A percentile compares a stretch with the other conserved stretches of the same genome.
Evolutionary conservation across 1,140 invertebrate genomes (phyloP).

Genomic region (Conopomorpha cramerella): DNA sequence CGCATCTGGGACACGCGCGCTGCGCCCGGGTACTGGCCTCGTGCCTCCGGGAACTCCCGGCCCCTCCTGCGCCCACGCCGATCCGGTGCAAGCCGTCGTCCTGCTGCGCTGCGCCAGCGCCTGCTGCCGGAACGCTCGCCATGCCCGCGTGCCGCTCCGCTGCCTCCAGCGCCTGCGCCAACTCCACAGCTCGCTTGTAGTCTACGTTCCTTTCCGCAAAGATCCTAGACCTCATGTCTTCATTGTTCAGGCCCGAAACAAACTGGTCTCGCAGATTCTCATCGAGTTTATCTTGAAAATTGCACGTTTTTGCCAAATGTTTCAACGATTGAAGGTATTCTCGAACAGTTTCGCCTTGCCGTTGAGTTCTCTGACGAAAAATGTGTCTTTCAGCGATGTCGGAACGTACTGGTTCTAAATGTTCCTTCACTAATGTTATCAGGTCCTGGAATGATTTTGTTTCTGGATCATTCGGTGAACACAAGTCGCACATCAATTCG

Average conservation of each 20-base stretch:
- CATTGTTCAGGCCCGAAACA: constrained; percentile 10
- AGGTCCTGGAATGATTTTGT: constrained; percentile 11
- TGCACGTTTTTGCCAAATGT: constrained; percentile 13
- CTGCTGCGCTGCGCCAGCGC: not conserved
- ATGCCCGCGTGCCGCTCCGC: constrained; percentile 2
- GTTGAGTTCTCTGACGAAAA: constrained; percentile 20
- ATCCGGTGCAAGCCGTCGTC: constrained; percentile 1
- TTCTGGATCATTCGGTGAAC: constrained; percentile 12
- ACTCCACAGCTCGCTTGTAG: constrained; percentile 2
- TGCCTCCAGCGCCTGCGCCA: not conserved
- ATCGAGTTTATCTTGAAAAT: constrained; percentile 11
- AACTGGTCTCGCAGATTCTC: constrained; percentile 15
- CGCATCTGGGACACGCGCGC: constrained; percentile 6
- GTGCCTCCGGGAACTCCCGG: not conserved
- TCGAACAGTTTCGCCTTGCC: constrained; percentile 5
- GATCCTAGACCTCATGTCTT: constrained; percentile 11
- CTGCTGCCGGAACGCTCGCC: not conserved
- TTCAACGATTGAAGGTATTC: constrained; percentile 15
- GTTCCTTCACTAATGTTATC: constrained; percentile 15
- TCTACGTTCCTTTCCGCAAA: constrained; percentile 5
- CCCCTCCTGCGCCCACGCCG: constrained; percentile 1
- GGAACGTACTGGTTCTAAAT: constrained; percentile 21
- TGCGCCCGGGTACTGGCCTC: no score
- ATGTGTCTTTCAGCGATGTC: constrained; percentile 22
- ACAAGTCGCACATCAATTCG: constrained; percentile 14